Conservation (phyloP, 2,888 invertebrate genomes). For the Andrena minutula region DNA sequence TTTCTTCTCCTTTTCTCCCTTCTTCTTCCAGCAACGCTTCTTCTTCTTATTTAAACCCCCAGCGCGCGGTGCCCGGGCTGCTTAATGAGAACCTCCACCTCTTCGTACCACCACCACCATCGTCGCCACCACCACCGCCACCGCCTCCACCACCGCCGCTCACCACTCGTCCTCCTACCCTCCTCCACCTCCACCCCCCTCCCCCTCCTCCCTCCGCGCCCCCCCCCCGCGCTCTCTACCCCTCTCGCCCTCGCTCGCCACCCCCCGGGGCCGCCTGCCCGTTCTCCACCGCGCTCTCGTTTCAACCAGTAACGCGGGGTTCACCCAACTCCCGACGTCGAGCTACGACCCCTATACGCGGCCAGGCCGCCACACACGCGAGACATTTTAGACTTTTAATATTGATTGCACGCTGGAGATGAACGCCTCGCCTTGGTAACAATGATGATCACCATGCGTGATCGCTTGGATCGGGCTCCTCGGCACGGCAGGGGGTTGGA, state of each 20-base stretch:
- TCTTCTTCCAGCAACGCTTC: constrained; percentile 77
- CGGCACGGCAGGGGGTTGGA: not conserved
- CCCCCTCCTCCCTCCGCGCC: constrained; percentile 32
- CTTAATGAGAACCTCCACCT: constrained; percentile 84
- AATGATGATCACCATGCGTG: constrained; percentile 17
- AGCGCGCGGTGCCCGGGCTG: constrained; percentile 83
- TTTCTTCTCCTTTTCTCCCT: constrained; percentile 78
- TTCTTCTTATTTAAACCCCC: constrained; percentile 81
- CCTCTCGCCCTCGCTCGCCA: constrained; percentile 50
- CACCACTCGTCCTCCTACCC: constrained; percentile 50
- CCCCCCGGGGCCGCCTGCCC: constrained; percentile 51
- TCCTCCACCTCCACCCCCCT: constrained; percentile 22
- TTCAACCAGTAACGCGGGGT: constrained; percentile 70
- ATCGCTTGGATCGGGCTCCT: not conserved
- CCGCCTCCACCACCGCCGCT: constrained; percentile 49
- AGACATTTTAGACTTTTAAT: constrained; percentile 84
- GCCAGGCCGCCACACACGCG: constrained; percentile 81
- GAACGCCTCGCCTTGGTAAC: constrained; percentile 70
- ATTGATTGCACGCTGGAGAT: constrained; percentile 83
- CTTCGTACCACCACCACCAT: constrained; percentile 73
- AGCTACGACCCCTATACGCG: constrained; percentile 73
- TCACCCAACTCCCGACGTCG: constrained; percentile 71
- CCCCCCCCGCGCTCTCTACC: constrained; percentile 40
- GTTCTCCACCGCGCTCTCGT: constrained; percentile 63
- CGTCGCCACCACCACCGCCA: constrained; percentile 59